Evolutionary conservation across 1,140 invertebrate genomes (phyloP).

Genomic region (Pygmarrhopalites habei): DNA sequence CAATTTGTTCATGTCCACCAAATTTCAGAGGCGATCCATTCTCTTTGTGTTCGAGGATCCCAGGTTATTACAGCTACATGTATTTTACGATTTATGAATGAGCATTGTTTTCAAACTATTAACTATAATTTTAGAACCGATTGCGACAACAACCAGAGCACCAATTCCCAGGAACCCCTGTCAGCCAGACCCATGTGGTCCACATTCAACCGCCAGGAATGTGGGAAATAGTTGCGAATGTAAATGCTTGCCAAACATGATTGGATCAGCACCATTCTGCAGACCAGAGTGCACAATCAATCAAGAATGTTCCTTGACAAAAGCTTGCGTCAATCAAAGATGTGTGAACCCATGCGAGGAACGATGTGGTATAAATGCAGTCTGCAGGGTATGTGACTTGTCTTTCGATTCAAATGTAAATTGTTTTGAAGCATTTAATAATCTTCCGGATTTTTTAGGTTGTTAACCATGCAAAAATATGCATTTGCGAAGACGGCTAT

Average conservation of each 20-base stretch:
- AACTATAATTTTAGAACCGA: conserved; percentile 41
- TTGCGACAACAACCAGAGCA: neutral
- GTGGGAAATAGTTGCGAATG: conserved; percentile 55
- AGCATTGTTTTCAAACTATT: conserved; percentile 41
- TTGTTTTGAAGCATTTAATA: too few relatives aligned
- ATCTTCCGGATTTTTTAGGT: too few relatives aligned
- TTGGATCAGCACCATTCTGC: conserved; percentile 58
- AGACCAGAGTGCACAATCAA: conserved; percentile 59
- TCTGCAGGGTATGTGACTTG: too few relatives aligned
- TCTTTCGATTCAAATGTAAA: too few relatives aligned
- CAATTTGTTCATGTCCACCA: neutral
- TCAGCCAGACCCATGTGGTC: conserved; percentile 65
- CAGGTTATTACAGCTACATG: neutral
- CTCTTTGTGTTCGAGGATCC: conserved; percentile 8
- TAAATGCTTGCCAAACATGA: conserved; percentile 55
- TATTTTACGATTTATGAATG: neutral
- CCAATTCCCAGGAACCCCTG: conserved; percentile 59
- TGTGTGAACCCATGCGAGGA: conserved; percentile 66
- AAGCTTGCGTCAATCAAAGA: conserved; percentile 56
- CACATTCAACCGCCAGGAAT: conserved; percentile 46
- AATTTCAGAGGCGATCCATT: neutral
- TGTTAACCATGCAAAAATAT: conserved; percentile 62
- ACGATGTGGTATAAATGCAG: conserved; percentile 53
- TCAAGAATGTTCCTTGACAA: conserved; percentile 48
- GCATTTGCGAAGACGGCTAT: conserved; percentile 60